Evolutionary conservation across 2,888 invertebrate species (phyloP), one percentile per base, ranked within the genome.

Genomic region (Aphodius granarius): DNA sequence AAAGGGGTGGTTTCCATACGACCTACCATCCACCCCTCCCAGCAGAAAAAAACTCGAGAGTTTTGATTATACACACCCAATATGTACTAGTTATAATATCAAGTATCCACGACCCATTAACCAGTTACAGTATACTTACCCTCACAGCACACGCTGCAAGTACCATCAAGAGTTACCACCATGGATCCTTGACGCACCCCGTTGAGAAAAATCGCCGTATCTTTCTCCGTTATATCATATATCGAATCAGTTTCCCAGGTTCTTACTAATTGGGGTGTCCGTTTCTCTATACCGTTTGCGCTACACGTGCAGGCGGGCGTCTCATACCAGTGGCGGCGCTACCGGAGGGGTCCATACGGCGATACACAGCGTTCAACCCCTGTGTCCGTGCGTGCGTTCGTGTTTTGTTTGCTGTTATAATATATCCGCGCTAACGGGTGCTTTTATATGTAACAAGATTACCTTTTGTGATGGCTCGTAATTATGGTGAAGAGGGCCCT

Each of bases 371-470:
- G 2, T 43, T 43, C 43, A 43, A 6, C 43, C 43, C 43, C 43
- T 43, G 43, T 43, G 43, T 43, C 43, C 43, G 13, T 43, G 43
- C 43, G 43, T 43, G 43, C 43, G 43, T 43, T 13, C 43, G 2
- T 43, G 43, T 43, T 43, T 43, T 43, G 43, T 43, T 43, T 43
- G 43, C 43, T 43, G 43, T 43, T 43, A 43, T 43, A 43, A 43
- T 43, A 13, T 43, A 43, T 43, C 43, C 43, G 9, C 3, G 43
- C 43, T 43, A 43, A 43, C 43, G 43, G 43, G 43, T 43, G 81
- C 81, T 81, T 80, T 81, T 81, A 81, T 80, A 77, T 76, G 77
- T 83, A 83, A 83, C 81, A 78, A 81, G 83, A 81, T 83, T 82
- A 82, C 78, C 80, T 81, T 82, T 82, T 82, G 82, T 82, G 78